Evolutionary conservation across 2,797 vertebrate genomes (phyloP).

Genomic region (Borostomias antarcticus): DNA sequence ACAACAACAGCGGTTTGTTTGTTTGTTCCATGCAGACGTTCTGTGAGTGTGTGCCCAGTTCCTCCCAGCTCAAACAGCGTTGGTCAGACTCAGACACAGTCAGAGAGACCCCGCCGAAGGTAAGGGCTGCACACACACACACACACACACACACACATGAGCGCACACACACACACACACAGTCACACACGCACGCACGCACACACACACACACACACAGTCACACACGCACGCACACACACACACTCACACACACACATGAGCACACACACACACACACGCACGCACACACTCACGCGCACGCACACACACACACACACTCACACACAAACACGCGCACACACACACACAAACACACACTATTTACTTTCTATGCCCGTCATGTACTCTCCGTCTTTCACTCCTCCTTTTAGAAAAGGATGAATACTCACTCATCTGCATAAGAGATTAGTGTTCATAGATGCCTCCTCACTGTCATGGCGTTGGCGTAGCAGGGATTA

Average conservation of each 20-base stretch:
- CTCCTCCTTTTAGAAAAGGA: neutral
- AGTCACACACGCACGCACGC: neutral
- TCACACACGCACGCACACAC: neutral
- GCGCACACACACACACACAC: neutral
- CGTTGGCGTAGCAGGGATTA: conserved; percentile 51
- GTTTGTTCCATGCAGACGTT: conserved; percentile 81
- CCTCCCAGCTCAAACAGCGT: conserved; percentile 81
- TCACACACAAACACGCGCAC: too few relatives aligned
- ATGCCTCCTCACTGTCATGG: conserved; percentile 39
- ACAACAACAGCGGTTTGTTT: conserved; percentile 67
- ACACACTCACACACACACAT: too few relatives aligned
- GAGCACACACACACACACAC: neutral
- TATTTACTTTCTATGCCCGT: neutral
- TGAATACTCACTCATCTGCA: conserved; percentile 40
- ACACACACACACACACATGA: neutral
- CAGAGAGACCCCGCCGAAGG: conserved; percentile 80
- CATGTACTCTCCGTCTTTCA: neutral
- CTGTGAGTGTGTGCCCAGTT: conserved; percentile 81
- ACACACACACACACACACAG: neutral
- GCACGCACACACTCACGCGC: conserved; percentile 2
- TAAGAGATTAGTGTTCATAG: conserved; percentile 45
- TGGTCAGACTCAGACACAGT: conserved; percentile 83
- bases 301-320: too few relatives aligned
- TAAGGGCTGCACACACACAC: conserved; percentile 62
- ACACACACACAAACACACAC: neutral